A percentile compares a stretch with the other conserved stretches of the same genome.
phyloP scores from a whole-genome alignment of 2,113 vertebrate genomes.

The Lanius ludovicianus region DNA sequence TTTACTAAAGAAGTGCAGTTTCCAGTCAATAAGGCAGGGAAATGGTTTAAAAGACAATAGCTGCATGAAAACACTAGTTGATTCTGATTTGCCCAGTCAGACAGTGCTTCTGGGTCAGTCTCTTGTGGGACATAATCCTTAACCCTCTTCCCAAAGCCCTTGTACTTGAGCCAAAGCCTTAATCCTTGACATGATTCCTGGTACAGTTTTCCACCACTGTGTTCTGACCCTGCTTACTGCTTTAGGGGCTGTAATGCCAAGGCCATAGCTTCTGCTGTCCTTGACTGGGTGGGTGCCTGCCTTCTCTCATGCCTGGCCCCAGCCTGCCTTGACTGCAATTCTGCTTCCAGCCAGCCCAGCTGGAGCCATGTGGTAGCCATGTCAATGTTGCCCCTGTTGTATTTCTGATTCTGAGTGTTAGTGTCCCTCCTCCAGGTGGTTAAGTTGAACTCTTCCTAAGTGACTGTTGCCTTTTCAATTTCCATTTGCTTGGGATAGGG shows the following conservation, averaged over 20 bases:
- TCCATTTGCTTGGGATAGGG: neutral
- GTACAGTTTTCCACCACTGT: neutral
- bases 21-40: neutral
- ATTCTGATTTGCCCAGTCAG: neutral
- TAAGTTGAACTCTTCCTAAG: neutral
- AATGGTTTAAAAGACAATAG: neutral
- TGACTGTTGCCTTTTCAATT: neutral
- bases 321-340: neutral
- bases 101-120: neutral
- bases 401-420: neutral
- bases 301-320: neutral
- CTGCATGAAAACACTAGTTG: accelerated
- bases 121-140: neutral
- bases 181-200: neutral
- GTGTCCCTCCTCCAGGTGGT: neutral
- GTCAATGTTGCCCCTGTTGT: accelerated
- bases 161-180: neutral
- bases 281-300: accelerated
- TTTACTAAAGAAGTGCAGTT: neutral
- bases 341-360: neutral
- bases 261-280: neutral
- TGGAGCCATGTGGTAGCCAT: accelerated
- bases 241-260: neutral
- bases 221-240: neutral
- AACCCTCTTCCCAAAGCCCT: neutral